phyloP scores from a whole-genome alignment of 2,797 vertebrate genomes.

The Adrianichthys oophorus region DNA sequence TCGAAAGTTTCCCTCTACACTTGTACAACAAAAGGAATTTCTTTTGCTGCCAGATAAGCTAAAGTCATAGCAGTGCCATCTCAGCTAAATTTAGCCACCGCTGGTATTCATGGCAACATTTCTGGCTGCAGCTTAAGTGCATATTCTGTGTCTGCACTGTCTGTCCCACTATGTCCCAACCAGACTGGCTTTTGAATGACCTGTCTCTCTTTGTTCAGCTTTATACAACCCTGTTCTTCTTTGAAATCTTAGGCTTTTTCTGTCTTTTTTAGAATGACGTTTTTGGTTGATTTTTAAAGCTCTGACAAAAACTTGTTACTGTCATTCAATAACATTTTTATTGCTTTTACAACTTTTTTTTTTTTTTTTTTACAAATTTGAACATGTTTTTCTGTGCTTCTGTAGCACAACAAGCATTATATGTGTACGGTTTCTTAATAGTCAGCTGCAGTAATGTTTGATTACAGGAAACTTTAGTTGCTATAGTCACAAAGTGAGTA shows the following conservation, averaged over 20 bases:
- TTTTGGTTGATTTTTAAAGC: too few species aligned
- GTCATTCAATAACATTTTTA: too few species aligned
- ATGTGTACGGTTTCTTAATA: too few species aligned
- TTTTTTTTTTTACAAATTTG: too few species aligned
- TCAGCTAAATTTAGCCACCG: slow-evolving; percentile 77
- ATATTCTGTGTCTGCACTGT: slow-evolving; percentile 38
- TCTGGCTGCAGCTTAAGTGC: slow-evolving; percentile 64
- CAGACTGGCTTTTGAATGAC: slow-evolving; percentile 12
- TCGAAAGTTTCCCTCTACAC: slow-evolving; percentile 28
- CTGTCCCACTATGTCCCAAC: slow-evolving; percentile 33
- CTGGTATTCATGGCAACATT: slow-evolving; percentile 74
- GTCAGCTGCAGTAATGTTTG: too few species aligned
- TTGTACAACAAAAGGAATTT: slow-evolving; percentile 57
- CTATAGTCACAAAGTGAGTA: too few species aligned
- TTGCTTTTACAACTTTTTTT: too few species aligned
- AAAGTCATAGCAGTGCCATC: slow-evolving; percentile 76
- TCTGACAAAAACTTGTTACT: too few species aligned
- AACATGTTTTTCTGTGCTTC: too few species aligned
- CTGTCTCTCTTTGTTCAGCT: slow-evolving; percentile 13
- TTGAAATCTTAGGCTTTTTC: background rate
- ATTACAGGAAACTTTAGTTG: too few species aligned
- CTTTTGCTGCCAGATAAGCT: slow-evolving; percentile 71
- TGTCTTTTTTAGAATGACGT: too few species aligned
- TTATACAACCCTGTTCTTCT: slow-evolving; percentile 14
- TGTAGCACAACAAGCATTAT: too few species aligned